Percentiles rank a stretch among this genome's conserved stretches.
These are phyloP conservation scores for Gallinago solitaria DNA, from an alignment of 2,797 vertebrate genomes.

Conservation along the genomic window DNA sequence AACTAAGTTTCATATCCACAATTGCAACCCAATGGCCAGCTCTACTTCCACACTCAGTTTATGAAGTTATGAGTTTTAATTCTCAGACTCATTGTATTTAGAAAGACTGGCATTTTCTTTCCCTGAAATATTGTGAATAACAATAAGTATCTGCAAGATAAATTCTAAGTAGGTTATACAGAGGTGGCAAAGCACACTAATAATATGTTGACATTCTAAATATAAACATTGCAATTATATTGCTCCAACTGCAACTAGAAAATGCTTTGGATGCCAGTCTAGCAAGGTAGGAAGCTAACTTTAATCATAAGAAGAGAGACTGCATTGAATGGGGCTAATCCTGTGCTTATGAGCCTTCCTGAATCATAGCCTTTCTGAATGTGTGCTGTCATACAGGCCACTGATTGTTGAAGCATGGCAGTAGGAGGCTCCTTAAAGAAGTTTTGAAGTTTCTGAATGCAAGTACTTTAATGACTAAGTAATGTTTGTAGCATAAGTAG, in stretches of 20 bases:
- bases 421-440: not conserved
- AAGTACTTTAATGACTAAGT: not conserved
- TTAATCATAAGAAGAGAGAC: not conserved
- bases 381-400: not conserved
- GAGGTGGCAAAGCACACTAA: slow-evolving; percentile 24
- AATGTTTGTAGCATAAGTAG: not conserved
- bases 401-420: not conserved
- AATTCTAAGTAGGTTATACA: not conserved
- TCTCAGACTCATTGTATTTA: not conserved
- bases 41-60: not conserved
- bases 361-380: not conserved
- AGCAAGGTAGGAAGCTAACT: not conserved
- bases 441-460: not conserved
- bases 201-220: slow-evolving; percentile 41
- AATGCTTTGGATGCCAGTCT: not conserved
- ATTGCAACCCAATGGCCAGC: not conserved
- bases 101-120: not conserved
- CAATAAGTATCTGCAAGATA: not conserved
- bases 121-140: not conserved
- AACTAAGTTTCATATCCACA: not conserved
- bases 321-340: not conserved
- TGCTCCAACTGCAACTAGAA: not conserved
- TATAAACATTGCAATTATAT: slow-evolving; percentile 52
- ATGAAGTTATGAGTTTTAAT: not conserved
- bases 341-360: not conserved